These are phyloP conservation scores for Pseudois nayaur DNA, from an alignment of 2,113 vertebrate genomes.

Conservation along the genomic window DNA sequence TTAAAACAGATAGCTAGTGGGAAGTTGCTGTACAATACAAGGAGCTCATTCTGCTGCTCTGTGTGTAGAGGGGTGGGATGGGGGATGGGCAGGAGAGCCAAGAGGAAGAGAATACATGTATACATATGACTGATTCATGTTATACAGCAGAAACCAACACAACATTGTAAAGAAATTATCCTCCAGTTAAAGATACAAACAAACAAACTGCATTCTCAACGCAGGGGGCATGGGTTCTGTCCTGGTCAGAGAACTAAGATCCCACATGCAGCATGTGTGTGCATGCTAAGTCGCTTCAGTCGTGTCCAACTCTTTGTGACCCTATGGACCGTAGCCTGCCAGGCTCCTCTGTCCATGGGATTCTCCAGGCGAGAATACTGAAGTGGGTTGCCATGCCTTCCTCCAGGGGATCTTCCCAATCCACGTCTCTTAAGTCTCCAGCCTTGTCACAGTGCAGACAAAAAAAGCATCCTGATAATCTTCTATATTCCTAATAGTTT, in stretches of 20 bases:
- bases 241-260: background rate
- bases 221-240: background rate
- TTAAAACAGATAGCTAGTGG: background rate
- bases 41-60: background rate
- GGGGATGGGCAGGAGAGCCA: background rate
- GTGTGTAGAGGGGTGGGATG: background rate
- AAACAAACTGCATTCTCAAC: background rate
- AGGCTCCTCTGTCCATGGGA: background rate
- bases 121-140: background rate
- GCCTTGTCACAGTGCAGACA: background rate
- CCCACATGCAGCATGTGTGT: background rate
- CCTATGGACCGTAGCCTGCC: accelerated
- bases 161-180: background rate
- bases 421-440: background rate
- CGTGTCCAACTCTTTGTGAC: accelerated
- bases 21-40: background rate
- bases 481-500: background rate
- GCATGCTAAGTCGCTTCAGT: background rate
- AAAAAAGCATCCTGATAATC: background rate
- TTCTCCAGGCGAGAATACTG: background rate
- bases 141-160: background rate
- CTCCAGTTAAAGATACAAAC: background rate
- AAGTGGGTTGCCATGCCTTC: background rate
- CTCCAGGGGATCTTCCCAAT: background rate
- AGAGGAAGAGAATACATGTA: background rate